Evolutionary conservation across 1,140 invertebrate genomes (phyloP), one percentile per base, ranked within the genome.

Genomic region (Nasonia giraulti): DNA sequence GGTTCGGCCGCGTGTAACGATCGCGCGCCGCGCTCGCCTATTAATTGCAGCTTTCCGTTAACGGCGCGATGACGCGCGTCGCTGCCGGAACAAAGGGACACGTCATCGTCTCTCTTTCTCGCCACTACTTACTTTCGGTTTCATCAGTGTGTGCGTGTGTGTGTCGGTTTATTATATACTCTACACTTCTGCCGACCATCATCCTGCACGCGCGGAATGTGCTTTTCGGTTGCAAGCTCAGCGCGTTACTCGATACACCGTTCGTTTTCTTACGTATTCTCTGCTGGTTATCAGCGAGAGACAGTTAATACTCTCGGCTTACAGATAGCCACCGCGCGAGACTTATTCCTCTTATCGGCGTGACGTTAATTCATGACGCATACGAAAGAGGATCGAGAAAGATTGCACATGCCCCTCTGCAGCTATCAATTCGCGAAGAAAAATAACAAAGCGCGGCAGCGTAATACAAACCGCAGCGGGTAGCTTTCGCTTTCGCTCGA

Each of bases 401-500:
- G 55, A 62, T 62, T 62, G 55, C 55, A 62, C 55, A 62, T 62
- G 55, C 55, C 20, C 55, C 14, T 2, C 17, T 6, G 55, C 27
- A 27, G 27, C 20, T 44, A 62, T 62, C 47, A 50, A 62, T 76
- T 50, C 10, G 33, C 2, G n/a, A 40, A 50, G 20, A 33, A 11
- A 31, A 17, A 44, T 8, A 44, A 44, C 40, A 44, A 44, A 44
- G 7, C 33, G 33, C 33, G 2, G 0, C 40, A 44, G 6, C 40
- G 40, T 44, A 44, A 44, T 8, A 10, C 10, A 44, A 8, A 44
- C 8, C 33, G 33, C 33, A 33, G 31, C 68, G 0, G 68, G 75
- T 6, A 33, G 75, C 82, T 84, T 71, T 73, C 83, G 83, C 83
- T 84, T 80, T 84, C 83, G 17, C n/a, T 73, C 10, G 44, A 11